Evolutionary conservation across 2,888 invertebrate species (phyloP), one percentile per base, ranked within the genome.

Genomic region (Cetonia aurata): DNA sequence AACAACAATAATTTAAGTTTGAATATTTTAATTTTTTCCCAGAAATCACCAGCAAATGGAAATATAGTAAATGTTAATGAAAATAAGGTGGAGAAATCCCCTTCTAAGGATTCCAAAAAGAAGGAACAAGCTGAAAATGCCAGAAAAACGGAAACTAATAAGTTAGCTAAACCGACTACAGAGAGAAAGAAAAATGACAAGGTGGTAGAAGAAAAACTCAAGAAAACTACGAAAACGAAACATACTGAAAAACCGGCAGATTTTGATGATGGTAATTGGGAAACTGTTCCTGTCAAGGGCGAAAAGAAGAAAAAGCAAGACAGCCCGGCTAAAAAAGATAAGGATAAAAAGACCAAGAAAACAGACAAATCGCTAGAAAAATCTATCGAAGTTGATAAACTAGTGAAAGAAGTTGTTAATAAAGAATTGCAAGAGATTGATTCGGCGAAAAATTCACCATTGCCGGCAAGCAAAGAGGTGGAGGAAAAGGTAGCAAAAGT

Each of bases 261-360:
- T 78, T 92, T 88, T 83, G 92, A 92, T 83, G 92, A 92, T 77
- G 92, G 91, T 53, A 88, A 90, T 60, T 93, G 93, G 93, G 90
- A 93, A 85, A 88, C 88, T 76, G 90, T 92, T 75, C 85, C 91
- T 72, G 88, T 91, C 79, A 87, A 91, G 83, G 88, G 90, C 78
- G 93, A 93, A 72, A 93, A 92, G 82, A 93, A 93, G 81, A 92
- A 91, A 83, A 88, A 88, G 71, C 88, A 89, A 65, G 84, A 84
- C 15, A 79, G 82, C 33, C 83, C 83, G 46, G 80, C 78, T 0
- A 86, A 85, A 72, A 86, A 86, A 73, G 84, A 83, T 50, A 86
- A 86, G 73, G 84, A 83, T 50, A 84, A 84, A 72, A 79, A 79
- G 70, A 75, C 72, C 42, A 77, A 80, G 68, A 84, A 86, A 62